Conservation (phyloP, 2,797 vertebrate species). For the Helarctos malayanus region DNA sequence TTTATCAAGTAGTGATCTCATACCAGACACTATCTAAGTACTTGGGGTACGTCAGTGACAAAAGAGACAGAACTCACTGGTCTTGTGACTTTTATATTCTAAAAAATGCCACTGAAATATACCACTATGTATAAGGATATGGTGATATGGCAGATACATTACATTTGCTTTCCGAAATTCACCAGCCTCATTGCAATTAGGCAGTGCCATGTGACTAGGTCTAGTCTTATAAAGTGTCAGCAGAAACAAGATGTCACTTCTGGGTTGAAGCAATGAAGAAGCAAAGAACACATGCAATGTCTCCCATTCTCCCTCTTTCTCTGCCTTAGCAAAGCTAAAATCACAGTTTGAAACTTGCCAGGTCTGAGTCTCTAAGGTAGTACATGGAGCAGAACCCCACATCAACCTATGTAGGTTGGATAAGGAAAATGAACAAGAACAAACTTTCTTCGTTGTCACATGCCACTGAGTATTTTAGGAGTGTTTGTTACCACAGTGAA, state of each 20-base stretch:
- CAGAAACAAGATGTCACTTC: background rate
- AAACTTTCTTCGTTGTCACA: background rate
- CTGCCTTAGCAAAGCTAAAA: background rate
- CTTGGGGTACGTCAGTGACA: background rate
- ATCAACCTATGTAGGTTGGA: background rate
- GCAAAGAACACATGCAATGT: background rate
- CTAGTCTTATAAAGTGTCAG: background rate
- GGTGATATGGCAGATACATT: background rate
- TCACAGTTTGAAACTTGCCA: background rate
- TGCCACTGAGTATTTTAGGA: background rate
- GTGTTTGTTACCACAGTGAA: background rate
- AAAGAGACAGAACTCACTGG: background rate
- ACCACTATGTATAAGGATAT: fast-evolving
- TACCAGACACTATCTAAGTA: background rate
- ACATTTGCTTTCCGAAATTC: background rate
- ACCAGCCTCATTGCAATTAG: background rate
- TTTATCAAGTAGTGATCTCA: background rate
- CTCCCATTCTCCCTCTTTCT: background rate
- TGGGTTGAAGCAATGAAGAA: background rate
- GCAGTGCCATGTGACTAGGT: background rate
- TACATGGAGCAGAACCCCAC: no score
- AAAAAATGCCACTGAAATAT: background rate
- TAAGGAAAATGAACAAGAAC: background rate
- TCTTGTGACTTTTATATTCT: background rate
- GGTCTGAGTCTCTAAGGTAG: background rate